These are phyloP conservation scores for Amniataba percoides DNA, from an alignment of 2,797 vertebrate species.

Conservation along the genomic window DNA sequence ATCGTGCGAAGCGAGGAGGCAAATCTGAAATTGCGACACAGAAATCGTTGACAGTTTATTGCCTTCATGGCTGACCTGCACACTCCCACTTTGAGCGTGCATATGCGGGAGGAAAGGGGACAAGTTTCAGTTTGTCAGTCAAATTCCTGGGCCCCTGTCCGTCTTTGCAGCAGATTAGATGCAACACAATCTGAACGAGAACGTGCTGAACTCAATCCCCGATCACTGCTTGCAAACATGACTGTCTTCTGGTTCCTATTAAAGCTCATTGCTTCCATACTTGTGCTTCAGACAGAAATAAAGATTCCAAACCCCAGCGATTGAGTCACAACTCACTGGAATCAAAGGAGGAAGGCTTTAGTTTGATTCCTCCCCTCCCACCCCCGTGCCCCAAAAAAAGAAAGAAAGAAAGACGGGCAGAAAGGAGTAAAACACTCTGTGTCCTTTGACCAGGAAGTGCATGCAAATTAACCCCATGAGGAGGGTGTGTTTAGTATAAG, in stretches of 20 bases:
- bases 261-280: slow-evolving; percentile 83
- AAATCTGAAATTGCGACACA: slow-evolving; percentile 42
- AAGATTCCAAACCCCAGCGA: slow-evolving; percentile 73
- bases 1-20: slow-evolving; percentile 15
- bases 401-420: slow-evolving; percentile 30
- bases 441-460: slow-evolving; percentile 82
- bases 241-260: slow-evolving; percentile 82
- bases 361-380: slow-evolving; percentile 46
- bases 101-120: slow-evolving; percentile 26
- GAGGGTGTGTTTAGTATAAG: slow-evolving; percentile 83
- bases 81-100: slow-evolving; percentile 47
- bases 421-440: slow-evolving; percentile 48
- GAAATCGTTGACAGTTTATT: slow-evolving; percentile 62
- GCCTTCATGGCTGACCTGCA: slow-evolving; percentile 66
- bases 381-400: too few species aligned
- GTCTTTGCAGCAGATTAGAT: slow-evolving; percentile 69
- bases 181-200: slow-evolving; percentile 75
- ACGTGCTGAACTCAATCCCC: slow-evolving; percentile 72
- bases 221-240: slow-evolving; percentile 72
- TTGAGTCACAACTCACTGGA: slow-evolving; percentile 71
- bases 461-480: slow-evolving; percentile 79
- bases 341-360: slow-evolving; percentile 71
- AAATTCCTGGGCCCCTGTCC: slow-evolving; percentile 60
- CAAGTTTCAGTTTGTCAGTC: slow-evolving; percentile 63
- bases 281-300: slow-evolving; percentile 76